Conservation (phyloP, 2,113 vertebrate species). For the Oryzias curvinotus region DNA sequence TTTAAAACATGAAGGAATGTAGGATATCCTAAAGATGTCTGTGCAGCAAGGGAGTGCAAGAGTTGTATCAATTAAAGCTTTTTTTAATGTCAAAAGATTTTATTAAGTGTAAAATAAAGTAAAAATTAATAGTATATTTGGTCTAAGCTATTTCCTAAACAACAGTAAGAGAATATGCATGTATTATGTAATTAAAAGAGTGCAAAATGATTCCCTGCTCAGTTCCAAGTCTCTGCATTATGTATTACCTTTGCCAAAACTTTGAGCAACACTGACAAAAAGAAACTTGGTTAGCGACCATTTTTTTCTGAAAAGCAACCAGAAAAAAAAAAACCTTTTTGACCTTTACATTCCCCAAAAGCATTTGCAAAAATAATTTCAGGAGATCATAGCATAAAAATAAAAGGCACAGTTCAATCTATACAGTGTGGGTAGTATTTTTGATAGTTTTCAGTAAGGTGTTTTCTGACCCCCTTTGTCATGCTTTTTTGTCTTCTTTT, state of each 20-base stretch:
- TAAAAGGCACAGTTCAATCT: conserved; percentile 36
- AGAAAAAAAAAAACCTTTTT: neutral
- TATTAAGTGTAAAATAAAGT: too few species aligned
- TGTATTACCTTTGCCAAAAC: conserved; percentile 4
- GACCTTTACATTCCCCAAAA: conserved; percentile 17
- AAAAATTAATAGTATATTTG: too few species aligned
- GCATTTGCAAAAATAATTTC: conserved; percentile 34
- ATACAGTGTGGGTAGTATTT: conserved; percentile 42
- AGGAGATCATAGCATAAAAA: conserved; percentile 24
- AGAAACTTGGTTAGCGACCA: neutral
- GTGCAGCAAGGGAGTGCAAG: too few species aligned
- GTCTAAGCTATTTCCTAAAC: too few species aligned
- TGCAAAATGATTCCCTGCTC: neutral
- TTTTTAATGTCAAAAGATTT: too few species aligned
- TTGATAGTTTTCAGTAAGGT: conserved; percentile 45
- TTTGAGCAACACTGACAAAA: neutral
- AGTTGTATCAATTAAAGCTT: too few species aligned
- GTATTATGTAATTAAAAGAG: too few species aligned
- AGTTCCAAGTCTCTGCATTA: conserved; percentile 2
- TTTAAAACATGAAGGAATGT: too few species aligned
- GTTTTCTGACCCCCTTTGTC: conserved; percentile 56
- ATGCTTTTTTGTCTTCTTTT: conserved; percentile 35
- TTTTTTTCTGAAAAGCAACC: neutral
- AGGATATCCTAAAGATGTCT: too few species aligned
- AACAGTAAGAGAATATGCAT: too few species aligned